Evolutionary conservation across 2,113 vertebrate genomes (phyloP).

Genomic region (Misgurnus mizolepis): DNA sequence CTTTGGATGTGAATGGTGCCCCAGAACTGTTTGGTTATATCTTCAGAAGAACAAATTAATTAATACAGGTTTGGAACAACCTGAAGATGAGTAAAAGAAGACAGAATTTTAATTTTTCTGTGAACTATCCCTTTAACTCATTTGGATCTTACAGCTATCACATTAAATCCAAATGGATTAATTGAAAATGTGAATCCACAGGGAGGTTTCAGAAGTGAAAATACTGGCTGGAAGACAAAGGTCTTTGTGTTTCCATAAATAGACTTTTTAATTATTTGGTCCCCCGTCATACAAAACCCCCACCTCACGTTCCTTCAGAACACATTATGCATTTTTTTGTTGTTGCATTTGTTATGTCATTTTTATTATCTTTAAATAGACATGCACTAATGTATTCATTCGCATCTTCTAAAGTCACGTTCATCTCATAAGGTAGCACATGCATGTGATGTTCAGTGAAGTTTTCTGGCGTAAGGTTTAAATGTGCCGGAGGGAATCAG

Average conservation of each 20-base stretch:
- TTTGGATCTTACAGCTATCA: constrained; percentile 4
- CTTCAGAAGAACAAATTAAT: too few relatives aligned
- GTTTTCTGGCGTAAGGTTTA: not conserved
- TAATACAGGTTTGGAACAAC: too few relatives aligned
- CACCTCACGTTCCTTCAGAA: constrained; percentile 46
- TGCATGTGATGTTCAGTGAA: not conserved
- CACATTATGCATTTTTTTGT: not conserved
- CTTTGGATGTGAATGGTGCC: too few relatives aligned
- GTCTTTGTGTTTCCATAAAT: constrained; percentile 62
- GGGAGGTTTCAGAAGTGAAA: constrained; percentile 35
- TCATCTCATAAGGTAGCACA: not conserved
- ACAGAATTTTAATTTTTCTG: too few relatives aligned
- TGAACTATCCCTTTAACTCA: not conserved
- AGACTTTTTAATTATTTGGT: constrained; percentile 61
- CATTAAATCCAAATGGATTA: constrained; percentile 34
- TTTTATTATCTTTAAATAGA: not conserved
- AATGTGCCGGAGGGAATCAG: constrained; percentile 11
- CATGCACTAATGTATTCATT: not conserved
- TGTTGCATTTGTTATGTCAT: constrained; percentile 1
- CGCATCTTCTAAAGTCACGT: not conserved
- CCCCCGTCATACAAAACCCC: constrained; percentile 50
- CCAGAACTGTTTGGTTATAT: too few relatives aligned
- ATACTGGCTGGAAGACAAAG: constrained; percentile 55
- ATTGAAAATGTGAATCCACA: constrained; percentile 33
- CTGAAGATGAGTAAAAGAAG: too few relatives aligned